Percentiles rank a stretch among this genome's conserved stretches.
Evolutionary conservation across 2,797 vertebrate species (phyloP).

Genomic region (Liasis olivaceus): DNA sequence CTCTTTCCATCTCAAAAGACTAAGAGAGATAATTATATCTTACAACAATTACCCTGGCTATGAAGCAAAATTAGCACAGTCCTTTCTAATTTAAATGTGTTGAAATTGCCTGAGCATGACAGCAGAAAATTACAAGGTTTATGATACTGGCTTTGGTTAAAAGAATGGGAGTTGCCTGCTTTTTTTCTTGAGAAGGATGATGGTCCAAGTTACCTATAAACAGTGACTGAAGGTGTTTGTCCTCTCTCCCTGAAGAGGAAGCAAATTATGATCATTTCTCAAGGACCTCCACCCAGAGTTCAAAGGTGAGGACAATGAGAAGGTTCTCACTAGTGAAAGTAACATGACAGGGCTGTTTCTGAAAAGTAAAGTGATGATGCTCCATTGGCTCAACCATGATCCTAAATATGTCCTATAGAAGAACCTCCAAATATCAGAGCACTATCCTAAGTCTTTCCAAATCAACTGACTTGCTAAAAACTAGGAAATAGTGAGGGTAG

Average conservation of each 20-base stretch:
- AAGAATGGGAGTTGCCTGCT: conserved; percentile 69
- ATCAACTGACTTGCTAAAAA: neutral
- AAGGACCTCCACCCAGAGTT: neutral
- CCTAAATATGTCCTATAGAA: neutral
- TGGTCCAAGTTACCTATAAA: conserved; percentile 70
- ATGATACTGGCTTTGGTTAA: conserved; percentile 74
- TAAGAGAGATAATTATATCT: conserved; percentile 79
- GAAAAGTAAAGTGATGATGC: neutral
- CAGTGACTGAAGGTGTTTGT: neutral
- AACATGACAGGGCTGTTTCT: neutral
- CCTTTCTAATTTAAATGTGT: conserved; percentile 82
- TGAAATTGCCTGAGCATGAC: conserved; percentile 79
- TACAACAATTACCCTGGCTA: conserved; percentile 78
- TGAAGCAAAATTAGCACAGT: conserved; percentile 83
- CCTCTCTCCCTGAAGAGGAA: neutral
- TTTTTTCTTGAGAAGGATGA: conserved; percentile 66
- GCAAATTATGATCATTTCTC: neutral
- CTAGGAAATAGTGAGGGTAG: neutral
- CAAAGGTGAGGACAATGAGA: neutral
- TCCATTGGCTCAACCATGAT: neutral
- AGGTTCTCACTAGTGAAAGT: neutral
- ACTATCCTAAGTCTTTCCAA: neutral
- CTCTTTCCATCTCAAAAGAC: conserved; percentile 45
- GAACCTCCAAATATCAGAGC: neutral
- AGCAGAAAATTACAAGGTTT: conserved; percentile 81